Base-by-base conservation (phyloP, 2,888 invertebrate species). In the Ellobium chinense region DNA sequence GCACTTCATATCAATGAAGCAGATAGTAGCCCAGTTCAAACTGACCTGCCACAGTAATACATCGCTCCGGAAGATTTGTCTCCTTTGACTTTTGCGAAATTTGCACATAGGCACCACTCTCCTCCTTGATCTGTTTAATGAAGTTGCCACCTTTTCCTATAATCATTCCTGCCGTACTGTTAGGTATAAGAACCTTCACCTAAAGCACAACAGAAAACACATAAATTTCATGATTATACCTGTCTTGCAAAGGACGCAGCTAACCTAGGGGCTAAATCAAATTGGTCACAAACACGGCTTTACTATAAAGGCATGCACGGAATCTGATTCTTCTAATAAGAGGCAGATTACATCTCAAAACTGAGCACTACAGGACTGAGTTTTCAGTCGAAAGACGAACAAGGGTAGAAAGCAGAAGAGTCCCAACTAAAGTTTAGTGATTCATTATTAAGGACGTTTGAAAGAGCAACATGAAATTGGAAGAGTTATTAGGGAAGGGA, bases 101-200 rank as follows among this genome's bases (percentile, higher is more conserved):
- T 85, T 93, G 93, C 74, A 93, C 92, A 84, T 92, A 92, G n/a
- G 93, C 93, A 72, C 92, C 93, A 85, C 91, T 93, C 78, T 92
- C 91, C 72, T 93, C 93, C 82, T 93, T 93, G 70, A 93, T 93
- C 83, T 93, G 92, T 84, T 91, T 92, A 78, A 93, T 92, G 85
- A 87, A 92, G 85, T 91, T 89, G 39, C 93, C 93, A 63, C 89
- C 92, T 83, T 93, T 93, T 46, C 93, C 93, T 78, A 93, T 93
- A 63, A 93, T 91, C 92, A 93, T 92, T 9, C 93, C 93, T 56
- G 93, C 93, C 37, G 93, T 93, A 78, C 91, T 92, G 86, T 93
- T 93, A 18, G 93, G 93, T 27, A 93, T 92, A 31, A 93, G 86
- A 39, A 93, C 88, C 85, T 93, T 93, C 66, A 93, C 90, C 93